These are phyloP conservation scores for Onthophagus taurus DNA, from an alignment of 1,140 invertebrate genomes.

Conservation along the genomic window DNA sequence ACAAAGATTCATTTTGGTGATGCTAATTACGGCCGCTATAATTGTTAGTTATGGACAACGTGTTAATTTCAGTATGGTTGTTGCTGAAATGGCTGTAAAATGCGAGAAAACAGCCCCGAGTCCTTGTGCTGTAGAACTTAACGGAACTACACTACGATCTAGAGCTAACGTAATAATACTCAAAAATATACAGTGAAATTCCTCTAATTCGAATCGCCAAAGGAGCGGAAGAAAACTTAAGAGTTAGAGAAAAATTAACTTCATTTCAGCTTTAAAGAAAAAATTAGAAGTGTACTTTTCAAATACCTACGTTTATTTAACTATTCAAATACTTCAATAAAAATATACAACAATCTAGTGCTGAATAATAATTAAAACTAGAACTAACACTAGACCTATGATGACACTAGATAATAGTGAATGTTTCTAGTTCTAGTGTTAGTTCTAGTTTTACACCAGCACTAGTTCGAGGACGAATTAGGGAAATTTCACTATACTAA, in stretches of 20 bases:
- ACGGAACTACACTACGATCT: no score
- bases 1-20: conserved; percentile 1
- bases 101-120: neutral
- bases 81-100: conserved; percentile 4
- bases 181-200: neutral
- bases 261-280: no score
- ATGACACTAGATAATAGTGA: neutral
- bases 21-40: neutral
- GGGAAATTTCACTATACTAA: neutral
- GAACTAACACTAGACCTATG: neutral
- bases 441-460: neutral
- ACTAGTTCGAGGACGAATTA: neutral
- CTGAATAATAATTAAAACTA: no score
- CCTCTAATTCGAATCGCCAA: neutral
- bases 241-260: neutral
- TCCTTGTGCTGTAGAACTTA: neutral
- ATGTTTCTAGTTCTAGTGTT: neutral
- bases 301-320: no score
- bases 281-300: no score
- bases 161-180: no score
- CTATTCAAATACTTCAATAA: no score
- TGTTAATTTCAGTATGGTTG: conserved; percentile 6
- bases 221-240: neutral
- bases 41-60: conserved; percentile 1
- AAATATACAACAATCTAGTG: no score